Conservation (phyloP, 2,113 vertebrate genomes). For the Hydrolagus affinis region DNA sequence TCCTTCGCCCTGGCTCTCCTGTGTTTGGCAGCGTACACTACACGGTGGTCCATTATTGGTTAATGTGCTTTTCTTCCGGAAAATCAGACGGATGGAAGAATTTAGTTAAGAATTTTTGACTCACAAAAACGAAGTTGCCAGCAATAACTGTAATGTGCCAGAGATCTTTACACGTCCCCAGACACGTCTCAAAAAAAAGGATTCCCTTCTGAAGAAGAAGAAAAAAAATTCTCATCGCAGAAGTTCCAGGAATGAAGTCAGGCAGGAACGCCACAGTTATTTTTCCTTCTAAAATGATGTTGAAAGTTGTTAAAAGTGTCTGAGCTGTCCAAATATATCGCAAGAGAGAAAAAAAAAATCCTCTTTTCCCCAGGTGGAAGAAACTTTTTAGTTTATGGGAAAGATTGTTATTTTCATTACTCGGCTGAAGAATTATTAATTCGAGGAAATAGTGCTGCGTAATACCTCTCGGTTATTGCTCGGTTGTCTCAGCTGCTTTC, state of each 20-base stretch:
- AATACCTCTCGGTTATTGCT: not conserved
- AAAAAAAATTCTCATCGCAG: not conserved
- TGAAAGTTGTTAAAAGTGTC: not conserved
- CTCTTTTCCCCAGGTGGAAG: not conserved
- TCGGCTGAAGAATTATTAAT: not conserved
- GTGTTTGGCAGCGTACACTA: not conserved
- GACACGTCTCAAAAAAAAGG: not conserved
- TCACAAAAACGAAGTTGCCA: constrained; percentile 21
- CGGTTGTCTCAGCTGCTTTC: not conserved
- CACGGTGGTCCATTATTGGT: not conserved
- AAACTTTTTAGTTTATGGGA: not conserved
- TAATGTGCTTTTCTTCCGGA: constrained; percentile 19
- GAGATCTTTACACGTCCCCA: not conserved
- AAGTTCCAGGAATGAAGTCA: not conserved
- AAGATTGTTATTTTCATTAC: not conserved
- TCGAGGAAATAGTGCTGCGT: not conserved
- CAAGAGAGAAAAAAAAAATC: not conserved
- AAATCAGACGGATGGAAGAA: constrained; percentile 12
- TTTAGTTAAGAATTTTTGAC: constrained; percentile 21
- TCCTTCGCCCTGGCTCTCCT: not conserved
- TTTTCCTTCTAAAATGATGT: not conserved
- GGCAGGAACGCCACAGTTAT: not conserved
- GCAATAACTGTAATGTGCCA: not conserved
- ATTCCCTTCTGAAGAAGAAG: not conserved
- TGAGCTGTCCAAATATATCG: not conserved